A percentile compares a stretch with the other conserved stretches of the same genome.
Evolutionary conservation across 2,888 invertebrate species (phyloP).

Genomic region (Oeneis ivallda): DNA sequence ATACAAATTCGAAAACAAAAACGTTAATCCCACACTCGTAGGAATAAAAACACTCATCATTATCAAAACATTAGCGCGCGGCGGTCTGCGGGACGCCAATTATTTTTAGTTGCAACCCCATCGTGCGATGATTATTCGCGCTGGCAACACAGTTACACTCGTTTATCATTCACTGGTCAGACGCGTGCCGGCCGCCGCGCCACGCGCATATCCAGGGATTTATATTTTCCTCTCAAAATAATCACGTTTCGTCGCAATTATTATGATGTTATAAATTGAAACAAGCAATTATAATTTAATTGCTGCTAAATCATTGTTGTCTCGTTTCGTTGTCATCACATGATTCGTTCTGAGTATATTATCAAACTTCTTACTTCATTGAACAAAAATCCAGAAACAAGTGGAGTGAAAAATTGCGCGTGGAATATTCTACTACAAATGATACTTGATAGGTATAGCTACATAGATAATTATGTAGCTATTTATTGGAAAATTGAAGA

Average conservation of each 20-base stretch:
- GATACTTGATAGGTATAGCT: too few species aligned
- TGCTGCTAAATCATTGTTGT: conserved; percentile 9
- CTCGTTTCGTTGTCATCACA: conserved; percentile 5
- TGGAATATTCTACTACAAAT: too few species aligned
- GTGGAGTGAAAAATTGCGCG: too few species aligned
- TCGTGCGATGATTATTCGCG: conserved; percentile 62
- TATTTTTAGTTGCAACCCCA: conserved; percentile 75
- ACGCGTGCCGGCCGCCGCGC: conserved; percentile 54
- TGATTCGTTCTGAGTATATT: background rate
- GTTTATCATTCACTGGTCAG: conserved; percentile 58
- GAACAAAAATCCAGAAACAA: too few species aligned
- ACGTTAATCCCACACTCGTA: conserved; percentile 53
- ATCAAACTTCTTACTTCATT: background rate
- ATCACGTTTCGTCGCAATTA: conserved; percentile 40
- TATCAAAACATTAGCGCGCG: conserved; percentile 77
- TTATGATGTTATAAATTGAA: conserved; percentile 30
- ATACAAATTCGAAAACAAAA: conserved; percentile 69
- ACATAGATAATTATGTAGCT: too few species aligned
- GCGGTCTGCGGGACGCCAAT: conserved; percentile 77
- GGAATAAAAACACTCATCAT: conserved; percentile 71
- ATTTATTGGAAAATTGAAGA: too few species aligned
- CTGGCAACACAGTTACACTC: conserved; percentile 68
- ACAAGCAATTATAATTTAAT: conserved; percentile 26
- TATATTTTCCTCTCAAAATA: conserved; percentile 38
- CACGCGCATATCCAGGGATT: conserved; percentile 45